phyloP scores from a whole-genome alignment of 2,888 invertebrate species.

The Phalera bucephala region DNA sequence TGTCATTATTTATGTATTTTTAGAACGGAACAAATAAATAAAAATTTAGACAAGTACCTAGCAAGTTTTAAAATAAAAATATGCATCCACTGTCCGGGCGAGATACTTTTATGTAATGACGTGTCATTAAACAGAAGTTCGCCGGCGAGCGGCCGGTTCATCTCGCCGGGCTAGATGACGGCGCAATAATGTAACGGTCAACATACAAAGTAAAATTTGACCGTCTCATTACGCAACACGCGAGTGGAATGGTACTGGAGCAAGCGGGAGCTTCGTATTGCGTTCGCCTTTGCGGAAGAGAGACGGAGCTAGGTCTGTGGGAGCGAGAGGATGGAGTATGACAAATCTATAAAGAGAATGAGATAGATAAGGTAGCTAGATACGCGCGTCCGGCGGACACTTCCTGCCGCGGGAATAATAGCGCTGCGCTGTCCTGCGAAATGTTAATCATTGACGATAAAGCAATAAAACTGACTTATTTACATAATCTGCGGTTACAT shows the following conservation, averaged over 20 bases:
- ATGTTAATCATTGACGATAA: constrained; percentile 27
- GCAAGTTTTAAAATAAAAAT: constrained; percentile 28
- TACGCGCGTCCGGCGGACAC: constrained; percentile 71
- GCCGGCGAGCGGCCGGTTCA: constrained; percentile 44
- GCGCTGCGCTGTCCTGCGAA: constrained; percentile 44
- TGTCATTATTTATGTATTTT: constrained; percentile 28
- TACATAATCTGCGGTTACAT: constrained; percentile 12
- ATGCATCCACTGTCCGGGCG: constrained; percentile 28
- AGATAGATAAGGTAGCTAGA: constrained; percentile 76
- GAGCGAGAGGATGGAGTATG: constrained; percentile 58
- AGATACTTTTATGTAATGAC: constrained; percentile 41
- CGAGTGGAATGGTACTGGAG: constrained; percentile 51
- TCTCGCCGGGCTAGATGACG: constrained; percentile 50
- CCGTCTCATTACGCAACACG: constrained; percentile 71
- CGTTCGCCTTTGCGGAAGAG: constrained; percentile 40
- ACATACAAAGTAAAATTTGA: constrained; percentile 72
- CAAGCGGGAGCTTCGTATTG: constrained; percentile 48
- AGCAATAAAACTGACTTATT: constrained; percentile 18
- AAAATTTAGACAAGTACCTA: constrained; percentile 28
- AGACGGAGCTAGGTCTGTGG: constrained; percentile 40
- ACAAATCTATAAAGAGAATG: constrained; percentile 62
- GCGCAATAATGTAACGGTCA: constrained; percentile 67
- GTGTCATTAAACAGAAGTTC: constrained; percentile 67
- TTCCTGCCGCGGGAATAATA: constrained; percentile 60
- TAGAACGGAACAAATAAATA: constrained; percentile 37